Conservation (phyloP, 2,113 vertebrate genomes). For the Salvator merianae region DNA sequence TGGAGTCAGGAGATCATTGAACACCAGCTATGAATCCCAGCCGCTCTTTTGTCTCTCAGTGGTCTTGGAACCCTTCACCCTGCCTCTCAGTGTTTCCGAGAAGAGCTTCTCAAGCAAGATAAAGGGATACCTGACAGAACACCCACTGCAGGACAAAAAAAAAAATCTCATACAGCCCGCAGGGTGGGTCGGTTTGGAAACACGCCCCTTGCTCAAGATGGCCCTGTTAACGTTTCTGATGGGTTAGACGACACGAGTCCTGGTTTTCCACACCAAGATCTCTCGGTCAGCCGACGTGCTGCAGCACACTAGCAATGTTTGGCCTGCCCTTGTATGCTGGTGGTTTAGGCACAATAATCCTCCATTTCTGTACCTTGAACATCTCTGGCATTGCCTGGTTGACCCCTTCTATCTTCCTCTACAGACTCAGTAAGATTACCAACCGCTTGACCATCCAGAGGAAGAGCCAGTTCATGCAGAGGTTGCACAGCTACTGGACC, state of each 20-base stretch:
- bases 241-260: neutral
- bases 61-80: too few relatives aligned
- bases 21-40: too few relatives aligned
- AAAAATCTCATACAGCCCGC: neutral
- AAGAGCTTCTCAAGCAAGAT: neutral
- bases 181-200: neutral
- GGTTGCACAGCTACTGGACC: slow-evolving; percentile 98
- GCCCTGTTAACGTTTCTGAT: too few relatives aligned
- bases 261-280: neutral
- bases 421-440: slow-evolving; percentile 96
- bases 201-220: neutral
- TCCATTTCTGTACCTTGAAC: neutral
- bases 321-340: neutral
- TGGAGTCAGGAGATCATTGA: neutral
- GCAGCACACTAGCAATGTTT: neutral
- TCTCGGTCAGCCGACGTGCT: neutral
- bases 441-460: slow-evolving; percentile 93
- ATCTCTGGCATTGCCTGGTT: neutral
- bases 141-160: neutral
- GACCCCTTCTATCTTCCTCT: slow-evolving; percentile 17
- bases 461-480: slow-evolving; percentile 99
- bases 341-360: neutral
- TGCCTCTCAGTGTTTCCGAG: too few relatives aligned
- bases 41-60: too few relatives aligned
- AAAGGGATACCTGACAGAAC: too few relatives aligned